Conservation (phyloP, 2,113 vertebrate genomes). For the Tetrax tetrax region DNA sequence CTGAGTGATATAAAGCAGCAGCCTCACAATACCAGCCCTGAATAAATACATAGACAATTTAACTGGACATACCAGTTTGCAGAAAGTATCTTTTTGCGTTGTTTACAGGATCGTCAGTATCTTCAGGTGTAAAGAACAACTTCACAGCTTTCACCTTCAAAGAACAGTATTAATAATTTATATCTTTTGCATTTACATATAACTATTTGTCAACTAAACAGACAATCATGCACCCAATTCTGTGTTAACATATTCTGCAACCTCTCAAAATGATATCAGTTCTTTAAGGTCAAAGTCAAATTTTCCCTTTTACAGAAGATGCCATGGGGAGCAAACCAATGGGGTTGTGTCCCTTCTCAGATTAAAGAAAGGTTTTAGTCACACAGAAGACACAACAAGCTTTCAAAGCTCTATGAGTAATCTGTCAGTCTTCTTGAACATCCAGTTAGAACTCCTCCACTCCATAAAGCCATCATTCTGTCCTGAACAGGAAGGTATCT, state of each 20-base stretch:
- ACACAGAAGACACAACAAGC: neutral
- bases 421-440: neutral
- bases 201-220: neutral
- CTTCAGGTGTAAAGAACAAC: slow-evolving; percentile 92
- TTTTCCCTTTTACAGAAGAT: neutral
- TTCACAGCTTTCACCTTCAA: slow-evolving; percentile 85
- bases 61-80: slow-evolving; percentile 81
- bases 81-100: slow-evolving; percentile 90
- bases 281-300: neutral
- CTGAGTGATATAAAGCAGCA: neutral
- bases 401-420: neutral
- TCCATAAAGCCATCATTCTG: neutral
- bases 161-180: neutral
- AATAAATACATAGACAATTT: neutral
- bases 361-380: neutral
- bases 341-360: neutral
- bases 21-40: neutral
- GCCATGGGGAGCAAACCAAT: neutral
- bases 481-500: neutral
- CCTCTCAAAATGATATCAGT: neutral
- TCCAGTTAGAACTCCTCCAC: neutral
- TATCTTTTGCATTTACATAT: neutral
- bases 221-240: neutral
- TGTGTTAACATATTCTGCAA: neutral
- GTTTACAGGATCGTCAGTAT: slow-evolving; percentile 85